Base-by-base conservation (phyloP, 2,888 invertebrate species). In the Drosophila mulleri region DNA sequence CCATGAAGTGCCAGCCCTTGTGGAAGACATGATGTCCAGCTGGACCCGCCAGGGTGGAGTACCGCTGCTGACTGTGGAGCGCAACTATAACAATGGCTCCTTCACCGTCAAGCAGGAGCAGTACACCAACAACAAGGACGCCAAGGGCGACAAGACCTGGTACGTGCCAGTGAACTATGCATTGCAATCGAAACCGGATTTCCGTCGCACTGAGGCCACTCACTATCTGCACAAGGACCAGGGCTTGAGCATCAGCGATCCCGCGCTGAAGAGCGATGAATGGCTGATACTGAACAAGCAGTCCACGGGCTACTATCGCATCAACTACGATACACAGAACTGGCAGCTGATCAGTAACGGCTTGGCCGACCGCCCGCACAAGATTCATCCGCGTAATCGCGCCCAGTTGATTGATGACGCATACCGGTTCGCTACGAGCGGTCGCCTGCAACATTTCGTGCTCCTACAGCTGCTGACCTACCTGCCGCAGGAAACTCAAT, bases 331-430 rank as follows among this genome's bases (percentile, higher is more conserved):
- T 52, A 77, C 84, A 0, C 89, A 90, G 0, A 96, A 96, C 89
- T 97, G 96, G 96, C 88, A 93, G 0, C 93, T 94, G 0, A 94
- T 97, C 3, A 95, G 94, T 20, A 92, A 94, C n/a, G 95, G 83
- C 94, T 54, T 93, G 95, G 94, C 94, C 16, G 93, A 94, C 3
- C 94, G 94, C 9, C 96, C 95, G 69, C 93, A 94, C 83, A 94
- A 94, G 65, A 96, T 98, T 66, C 95, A 96, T 76, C 94, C 95
- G 1, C 95, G 96, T 57, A 98, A 98, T 90, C 94, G 98, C 47
- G 98, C 97, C 0, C 97, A 98, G 90, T 93, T 98, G 48, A 93
- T 99, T 16, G 96, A 98, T 79, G 98, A 99, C 91, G 95, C 96
- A 0, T 94, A 90, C 48, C 80, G 77, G 3, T 85, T 92, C 2